phyloP scores from a whole-genome alignment of 2,113 vertebrate species.

The Gavia stellata region DNA sequence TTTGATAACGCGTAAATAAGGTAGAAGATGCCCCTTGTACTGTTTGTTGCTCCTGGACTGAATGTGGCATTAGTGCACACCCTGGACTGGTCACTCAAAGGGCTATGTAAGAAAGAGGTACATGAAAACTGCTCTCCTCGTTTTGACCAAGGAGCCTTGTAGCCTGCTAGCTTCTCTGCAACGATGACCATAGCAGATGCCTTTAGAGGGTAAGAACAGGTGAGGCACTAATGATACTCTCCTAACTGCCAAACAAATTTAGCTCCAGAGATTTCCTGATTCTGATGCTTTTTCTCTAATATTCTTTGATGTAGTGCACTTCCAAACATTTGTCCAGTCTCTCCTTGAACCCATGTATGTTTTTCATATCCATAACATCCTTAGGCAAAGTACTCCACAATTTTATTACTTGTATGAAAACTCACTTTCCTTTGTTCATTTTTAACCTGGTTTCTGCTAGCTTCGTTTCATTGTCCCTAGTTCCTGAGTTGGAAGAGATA shows the following conservation, averaged over 20 bases:
- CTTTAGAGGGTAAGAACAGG: neutral
- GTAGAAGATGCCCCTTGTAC: neutral
- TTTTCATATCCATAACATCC: neutral
- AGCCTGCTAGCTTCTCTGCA: neutral
- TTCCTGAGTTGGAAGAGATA: neutral
- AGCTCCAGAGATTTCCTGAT: neutral
- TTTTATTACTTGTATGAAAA: neutral
- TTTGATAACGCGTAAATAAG: neutral
- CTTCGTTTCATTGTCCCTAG: neutral
- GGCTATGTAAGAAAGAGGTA: neutral
- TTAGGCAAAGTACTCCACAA: neutral
- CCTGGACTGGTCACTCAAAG: neutral
- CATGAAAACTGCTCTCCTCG: neutral
- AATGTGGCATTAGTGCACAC: neutral
- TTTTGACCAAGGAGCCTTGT: neutral
- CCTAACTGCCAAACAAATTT: neutral
- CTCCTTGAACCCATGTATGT: neutral
- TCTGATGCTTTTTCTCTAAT: neutral
- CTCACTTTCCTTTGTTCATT: neutral
- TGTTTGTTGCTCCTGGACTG: neutral
- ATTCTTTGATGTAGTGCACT: neutral
- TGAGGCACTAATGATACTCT: neutral
- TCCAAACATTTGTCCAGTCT: neutral
- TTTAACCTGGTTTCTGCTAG: neutral
- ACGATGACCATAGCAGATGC: neutral